Conservation (phyloP, 2,797 vertebrate genomes). For the Phataginus tetradactyla region DNA sequence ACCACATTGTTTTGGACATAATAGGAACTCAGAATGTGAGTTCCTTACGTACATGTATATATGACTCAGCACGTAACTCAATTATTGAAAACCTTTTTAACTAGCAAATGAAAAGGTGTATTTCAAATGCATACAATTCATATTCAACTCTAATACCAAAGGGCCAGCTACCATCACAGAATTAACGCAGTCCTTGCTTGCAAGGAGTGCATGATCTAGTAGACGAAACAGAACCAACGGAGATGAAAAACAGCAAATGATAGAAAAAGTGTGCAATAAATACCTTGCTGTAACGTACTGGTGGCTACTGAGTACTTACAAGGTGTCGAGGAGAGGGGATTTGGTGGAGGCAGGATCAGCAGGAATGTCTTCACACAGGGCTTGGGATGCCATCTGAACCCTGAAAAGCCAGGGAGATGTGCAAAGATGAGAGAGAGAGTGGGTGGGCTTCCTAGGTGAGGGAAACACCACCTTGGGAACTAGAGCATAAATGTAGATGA, state of each 20-base stretch:
- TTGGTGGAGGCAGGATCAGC: neutral
- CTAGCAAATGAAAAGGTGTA: neutral
- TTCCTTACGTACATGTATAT: neutral
- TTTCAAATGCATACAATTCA: neutral
- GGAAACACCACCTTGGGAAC: neutral
- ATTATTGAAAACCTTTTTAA: neutral
- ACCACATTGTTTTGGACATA: neutral
- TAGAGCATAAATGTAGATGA: neutral
- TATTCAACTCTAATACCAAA: neutral
- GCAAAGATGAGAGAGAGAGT: neutral
- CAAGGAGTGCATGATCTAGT: neutral
- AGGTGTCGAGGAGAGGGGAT: neutral
- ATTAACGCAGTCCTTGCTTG: neutral
- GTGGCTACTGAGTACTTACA: neutral
- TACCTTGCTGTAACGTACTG: neutral
- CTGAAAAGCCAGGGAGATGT: neutral
- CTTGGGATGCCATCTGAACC: no score
- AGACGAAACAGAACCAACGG: neutral
- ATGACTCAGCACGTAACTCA: neutral
- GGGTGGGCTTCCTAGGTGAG: neutral
- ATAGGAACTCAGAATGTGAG: neutral
- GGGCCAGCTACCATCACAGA: neutral
- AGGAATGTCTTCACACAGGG: neutral
- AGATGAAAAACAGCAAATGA: neutral
- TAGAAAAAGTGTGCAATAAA: neutral